phyloP scores from a whole-genome alignment of 2,113 vertebrate species.

The Heterotis niloticus region DNA sequence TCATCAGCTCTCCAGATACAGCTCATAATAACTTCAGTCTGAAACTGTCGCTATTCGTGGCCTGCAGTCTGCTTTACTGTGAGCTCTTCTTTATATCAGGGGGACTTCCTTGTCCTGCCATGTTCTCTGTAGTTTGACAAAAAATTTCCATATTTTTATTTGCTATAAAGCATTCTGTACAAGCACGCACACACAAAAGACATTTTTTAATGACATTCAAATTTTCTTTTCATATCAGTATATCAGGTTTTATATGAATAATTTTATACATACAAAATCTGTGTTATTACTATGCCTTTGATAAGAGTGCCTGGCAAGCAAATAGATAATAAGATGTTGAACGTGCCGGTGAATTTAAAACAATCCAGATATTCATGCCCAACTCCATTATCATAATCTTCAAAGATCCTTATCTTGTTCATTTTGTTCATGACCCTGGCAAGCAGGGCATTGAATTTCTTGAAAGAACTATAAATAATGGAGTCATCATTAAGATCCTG shows the following conservation, averaged over 20 bases:
- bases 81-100: slow-evolving; percentile 3
- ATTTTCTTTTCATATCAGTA: slow-evolving; percentile 3
- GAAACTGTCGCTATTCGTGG: too few relatives aligned
- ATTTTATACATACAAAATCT: slow-evolving; percentile 42
- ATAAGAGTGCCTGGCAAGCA: slow-evolving; percentile 57
- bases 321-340: slow-evolving; percentile 60
- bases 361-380: slow-evolving; percentile 58
- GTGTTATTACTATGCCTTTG: slow-evolving; percentile 61
- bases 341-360: slow-evolving; percentile 63
- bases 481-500: slow-evolving; percentile 60
- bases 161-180: slow-evolving; percentile 1
- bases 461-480: slow-evolving; percentile 69
- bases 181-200: slow-evolving; percentile 1
- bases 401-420: slow-evolving; percentile 73
- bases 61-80: neutral
- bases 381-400: slow-evolving; percentile 71
- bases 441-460: slow-evolving; percentile 63
- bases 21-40: neutral
- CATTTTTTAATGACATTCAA: neutral
- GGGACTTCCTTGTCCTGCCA: neutral
- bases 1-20: neutral
- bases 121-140: too few relatives aligned
- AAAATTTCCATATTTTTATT: neutral
- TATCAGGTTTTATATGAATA: slow-evolving; percentile 40
- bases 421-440: slow-evolving; percentile 67